Percentiles rank a stretch among this genome's conserved stretches.
Evolutionary conservation across 2,888 invertebrate species (phyloP).

Genomic region (Drosophila putrida): DNA sequence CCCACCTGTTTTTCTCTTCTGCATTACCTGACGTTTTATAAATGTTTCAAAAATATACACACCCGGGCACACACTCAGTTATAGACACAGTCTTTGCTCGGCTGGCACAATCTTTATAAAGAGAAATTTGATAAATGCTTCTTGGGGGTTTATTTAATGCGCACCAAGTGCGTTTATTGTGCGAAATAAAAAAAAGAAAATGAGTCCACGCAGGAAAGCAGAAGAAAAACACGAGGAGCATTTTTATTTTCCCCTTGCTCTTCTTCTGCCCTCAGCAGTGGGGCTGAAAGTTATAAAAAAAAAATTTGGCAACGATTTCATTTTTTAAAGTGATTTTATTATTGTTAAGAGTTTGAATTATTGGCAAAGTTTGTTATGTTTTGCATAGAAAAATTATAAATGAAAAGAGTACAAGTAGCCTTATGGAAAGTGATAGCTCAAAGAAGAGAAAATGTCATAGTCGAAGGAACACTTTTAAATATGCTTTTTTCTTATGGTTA

Average conservation of each 20-base stretch:
- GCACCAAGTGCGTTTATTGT: constrained; percentile 77
- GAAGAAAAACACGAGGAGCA: constrained; percentile 17
- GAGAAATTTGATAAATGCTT: constrained; percentile 79
- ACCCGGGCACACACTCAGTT: constrained; percentile 27
- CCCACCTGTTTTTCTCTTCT: constrained; percentile 35
- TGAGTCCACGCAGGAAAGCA: constrained; percentile 6
- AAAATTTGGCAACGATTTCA: constrained; percentile 46
- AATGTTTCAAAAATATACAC: constrained; percentile 70
- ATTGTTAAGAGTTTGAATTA: constrained; percentile 62
- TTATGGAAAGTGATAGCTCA: background rate
- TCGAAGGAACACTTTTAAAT: too few species aligned
- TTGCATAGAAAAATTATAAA: constrained; percentile 13
- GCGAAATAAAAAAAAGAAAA: constrained; percentile 68
- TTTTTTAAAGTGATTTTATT: constrained; percentile 71
- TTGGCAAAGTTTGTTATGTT: constrained; percentile 58
- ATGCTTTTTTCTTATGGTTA: too few species aligned
- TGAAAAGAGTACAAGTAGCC: background rate
- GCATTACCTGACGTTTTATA: constrained; percentile 73
- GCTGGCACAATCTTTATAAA: constrained; percentile 57
- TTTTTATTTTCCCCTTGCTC: constrained; percentile 4
- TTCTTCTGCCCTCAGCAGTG: constrained; percentile 3
- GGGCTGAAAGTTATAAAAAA: constrained; percentile 28
- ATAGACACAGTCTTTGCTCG: constrained; percentile 33
- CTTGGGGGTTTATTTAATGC: constrained; percentile 80
- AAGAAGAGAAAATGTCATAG: background rate